A percentile compares a stretch with the other conserved stretches of the same genome.
These are phyloP conservation scores for Craterocephalus amniculus DNA, from an alignment of 2,797 vertebrate species.

Conservation along the genomic window DNA sequence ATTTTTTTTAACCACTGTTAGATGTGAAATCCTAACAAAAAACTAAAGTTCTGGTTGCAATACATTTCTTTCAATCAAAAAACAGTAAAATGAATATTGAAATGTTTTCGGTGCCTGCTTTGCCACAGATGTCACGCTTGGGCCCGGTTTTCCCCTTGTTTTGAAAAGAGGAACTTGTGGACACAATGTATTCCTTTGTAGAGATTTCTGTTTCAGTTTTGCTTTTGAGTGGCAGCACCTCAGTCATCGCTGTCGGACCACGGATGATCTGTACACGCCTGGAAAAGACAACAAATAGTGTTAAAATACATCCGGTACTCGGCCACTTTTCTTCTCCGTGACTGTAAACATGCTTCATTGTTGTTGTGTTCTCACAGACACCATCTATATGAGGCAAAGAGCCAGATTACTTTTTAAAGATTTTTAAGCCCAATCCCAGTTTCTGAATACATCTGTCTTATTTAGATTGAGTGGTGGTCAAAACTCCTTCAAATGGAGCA, in stretches of 20 bases:
- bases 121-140: neutral
- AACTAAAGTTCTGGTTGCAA: neutral
- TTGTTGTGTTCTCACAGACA: neutral
- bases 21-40: neutral
- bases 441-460: neutral
- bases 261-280: conserved; percentile 70
- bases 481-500: no score
- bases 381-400: neutral
- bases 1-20: no score
- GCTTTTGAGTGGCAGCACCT: neutral
- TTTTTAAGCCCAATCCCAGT: neutral
- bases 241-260: conserved; percentile 59
- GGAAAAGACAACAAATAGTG: conserved; percentile 19
- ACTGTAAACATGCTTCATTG: neutral
- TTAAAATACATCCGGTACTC: neutral
- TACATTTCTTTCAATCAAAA: conserved; percentile 1
- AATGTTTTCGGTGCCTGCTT: neutral
- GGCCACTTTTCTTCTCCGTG: neutral
- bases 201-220: neutral
- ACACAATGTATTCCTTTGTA: conserved; percentile 9
- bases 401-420: neutral
- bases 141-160: neutral
- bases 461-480: neutral
- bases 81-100: neutral
- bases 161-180: conserved; percentile 23